Base-by-base conservation (phyloP, 2,797 vertebrate species). In the Vultur gryphus region DNA sequence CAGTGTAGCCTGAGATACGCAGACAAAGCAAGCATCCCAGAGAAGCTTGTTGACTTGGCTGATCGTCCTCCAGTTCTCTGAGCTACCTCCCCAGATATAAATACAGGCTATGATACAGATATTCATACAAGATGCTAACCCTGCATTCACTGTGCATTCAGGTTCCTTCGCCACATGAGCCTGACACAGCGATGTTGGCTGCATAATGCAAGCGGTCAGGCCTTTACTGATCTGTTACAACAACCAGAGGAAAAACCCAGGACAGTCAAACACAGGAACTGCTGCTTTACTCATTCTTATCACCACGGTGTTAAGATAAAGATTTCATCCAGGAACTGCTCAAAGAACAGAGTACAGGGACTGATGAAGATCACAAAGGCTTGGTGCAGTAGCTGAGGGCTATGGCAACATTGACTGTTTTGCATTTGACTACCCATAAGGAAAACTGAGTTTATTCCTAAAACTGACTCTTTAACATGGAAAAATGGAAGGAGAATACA, bases 131-230 rank as follows among this genome's bases (percentile, higher is more conserved):
- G 19, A 71, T 19, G 16, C 48, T 51, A 65, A 29, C 35, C 15
- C 29, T 13, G 8, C 19, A 28, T 51, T 85, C 51, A 16, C 41
- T 51, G 24, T 4, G 13, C 19, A 20, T 24, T 44, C 35, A 37
- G 25, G 25, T 25, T 81, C 23, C 71, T 35, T 49, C 4, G 4
- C 33, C 29, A 62, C 13, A 16, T 0, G 2, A 54, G 28, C 21
- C 35, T 16, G 17, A 31, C 24, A 44, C 23, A 72, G 26, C 2
- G 17, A 67, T 15, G 43, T 7, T 29, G 35, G 49, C 19, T 72
- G 33, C 15, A 19, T 17, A 78, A 10, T 4, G 6, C 29, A 59
- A 1, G 2, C 1, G 0, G 46, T 24, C 35, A 65, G 66, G 55
- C 39, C 55, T 69, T 64, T 44, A 59, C 39, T 21, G 10, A n/a